A percentile compares a stretch with the other conserved stretches of the same genome.
Evolutionary conservation across 2,797 vertebrate species (phyloP).

Genomic region (Tenualosa ilisha): DNA sequence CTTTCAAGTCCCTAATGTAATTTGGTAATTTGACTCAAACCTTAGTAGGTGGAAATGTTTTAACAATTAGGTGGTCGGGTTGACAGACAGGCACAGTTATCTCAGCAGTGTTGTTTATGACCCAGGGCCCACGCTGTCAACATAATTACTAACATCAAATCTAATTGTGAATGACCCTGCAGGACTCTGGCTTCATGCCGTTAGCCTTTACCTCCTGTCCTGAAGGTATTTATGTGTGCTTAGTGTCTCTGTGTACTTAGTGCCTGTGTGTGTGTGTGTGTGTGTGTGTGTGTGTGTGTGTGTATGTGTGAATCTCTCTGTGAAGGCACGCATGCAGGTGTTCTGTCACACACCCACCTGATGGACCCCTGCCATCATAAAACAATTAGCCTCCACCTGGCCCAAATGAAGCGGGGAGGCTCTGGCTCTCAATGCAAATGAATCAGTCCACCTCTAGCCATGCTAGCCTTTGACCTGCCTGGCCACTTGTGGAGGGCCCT

Average conservation of each 20-base stretch:
- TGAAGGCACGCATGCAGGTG: slow-evolving; percentile 61
- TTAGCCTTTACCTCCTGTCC: slow-evolving; percentile 58
- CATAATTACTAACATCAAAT: slow-evolving; percentile 75
- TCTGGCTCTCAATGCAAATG: slow-evolving; percentile 67
- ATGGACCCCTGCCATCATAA: slow-evolving; percentile 65
- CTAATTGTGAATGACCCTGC: slow-evolving; percentile 70
- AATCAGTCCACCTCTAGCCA: slow-evolving; percentile 37
- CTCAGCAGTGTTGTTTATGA: slow-evolving; percentile 64
- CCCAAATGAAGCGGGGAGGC: slow-evolving; percentile 56
- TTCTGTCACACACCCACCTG: slow-evolving; percentile 58
- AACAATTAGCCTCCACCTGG: slow-evolving; percentile 68
- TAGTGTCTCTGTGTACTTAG: slow-evolving; percentile 30
- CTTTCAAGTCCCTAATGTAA: slow-evolving; percentile 33
- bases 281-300: slow-evolving; percentile 54
- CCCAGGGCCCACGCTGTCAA: slow-evolving; percentile 66
- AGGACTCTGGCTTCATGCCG: slow-evolving; percentile 68
- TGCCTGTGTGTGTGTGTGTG: slow-evolving; percentile 54
- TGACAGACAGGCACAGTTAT: slow-evolving; percentile 31
- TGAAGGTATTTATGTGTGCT: slow-evolving; percentile 59
- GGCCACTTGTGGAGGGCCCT: neutral
- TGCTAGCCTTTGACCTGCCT: slow-evolving; percentile 4
- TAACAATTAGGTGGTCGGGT: slow-evolving; percentile 44
- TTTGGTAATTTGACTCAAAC: slow-evolving; percentile 24
- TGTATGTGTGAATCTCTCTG: slow-evolving; percentile 43
- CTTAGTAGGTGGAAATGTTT: slow-evolving; percentile 4